Evolutionary conservation across 2,888 invertebrate species (phyloP).

Genomic region (Amphiduros pacificus): DNA sequence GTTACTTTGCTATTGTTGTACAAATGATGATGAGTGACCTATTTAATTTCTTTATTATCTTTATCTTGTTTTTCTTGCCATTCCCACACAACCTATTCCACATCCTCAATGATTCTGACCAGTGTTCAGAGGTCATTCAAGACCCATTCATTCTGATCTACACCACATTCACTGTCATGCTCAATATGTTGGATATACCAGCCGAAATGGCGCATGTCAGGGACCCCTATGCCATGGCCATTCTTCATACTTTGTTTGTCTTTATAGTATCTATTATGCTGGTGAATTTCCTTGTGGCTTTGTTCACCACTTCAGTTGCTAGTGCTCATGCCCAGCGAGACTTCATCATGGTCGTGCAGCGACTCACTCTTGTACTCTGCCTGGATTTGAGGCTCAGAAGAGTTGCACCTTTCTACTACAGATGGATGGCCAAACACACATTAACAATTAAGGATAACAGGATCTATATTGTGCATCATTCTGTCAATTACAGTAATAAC

Average conservation of each 20-base stretch:
- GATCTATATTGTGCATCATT: no score
- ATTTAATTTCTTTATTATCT: conserved; percentile 17
- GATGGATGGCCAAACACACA: no score
- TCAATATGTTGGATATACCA: conserved; percentile 16
- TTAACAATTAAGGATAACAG: no score
- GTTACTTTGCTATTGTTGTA: conserved; percentile 16
- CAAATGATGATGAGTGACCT: conserved; percentile 19
- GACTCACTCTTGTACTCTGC: no score
- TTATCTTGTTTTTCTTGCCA: conserved; percentile 7
- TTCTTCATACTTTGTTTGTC: conserved; percentile 9
- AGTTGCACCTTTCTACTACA: no score
- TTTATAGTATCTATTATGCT: conserved; percentile 17
- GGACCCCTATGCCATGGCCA: no score
- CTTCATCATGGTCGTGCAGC: no score
- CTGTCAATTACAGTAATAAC: no score
- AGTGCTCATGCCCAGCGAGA: no score
- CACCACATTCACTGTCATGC: conserved; percentile 15
- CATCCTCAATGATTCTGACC: background rate
- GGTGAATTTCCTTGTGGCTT: conserved; percentile 19
- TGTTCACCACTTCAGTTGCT: no score
- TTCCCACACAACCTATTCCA: conserved; percentile 11
- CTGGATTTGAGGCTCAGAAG: no score
- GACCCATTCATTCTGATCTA: background rate
- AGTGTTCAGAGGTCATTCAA: conserved; percentile 12
- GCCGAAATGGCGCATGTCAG: background rate